Conservation (phyloP, 2,888 invertebrate species). For the Protodeltote pygarga region DNA sequence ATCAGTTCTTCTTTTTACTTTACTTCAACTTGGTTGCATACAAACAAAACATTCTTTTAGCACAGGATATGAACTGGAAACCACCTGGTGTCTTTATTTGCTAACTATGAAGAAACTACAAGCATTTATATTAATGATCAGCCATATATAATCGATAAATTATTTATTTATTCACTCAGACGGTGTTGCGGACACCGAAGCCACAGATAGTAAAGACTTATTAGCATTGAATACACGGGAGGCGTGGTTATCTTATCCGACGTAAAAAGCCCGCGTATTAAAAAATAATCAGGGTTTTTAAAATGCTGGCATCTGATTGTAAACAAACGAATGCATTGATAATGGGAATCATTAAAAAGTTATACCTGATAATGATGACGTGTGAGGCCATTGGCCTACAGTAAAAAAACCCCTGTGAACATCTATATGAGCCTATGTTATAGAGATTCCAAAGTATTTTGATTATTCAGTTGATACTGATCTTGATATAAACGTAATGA, state of each 20-base stretch:
- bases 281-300: conserved; percentile 16
- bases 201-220: conserved; percentile 21
- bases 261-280: conserved; percentile 14
- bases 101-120: conserved; percentile 9
- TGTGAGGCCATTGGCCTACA: conserved; percentile 5
- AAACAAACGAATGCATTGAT: conserved; percentile 11
- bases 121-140: conserved; percentile 16
- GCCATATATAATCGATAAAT: conserved; percentile 18
- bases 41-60: conserved; percentile 17
- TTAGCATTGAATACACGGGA: conserved; percentile 37
- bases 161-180: conserved; percentile 41
- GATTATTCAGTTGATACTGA: no score
- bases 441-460: not conserved
- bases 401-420: not conserved
- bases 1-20: conserved; percentile 29
- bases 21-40: conserved; percentile 15
- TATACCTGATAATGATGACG: not conserved
- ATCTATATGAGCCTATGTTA: not conserved
- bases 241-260: conserved; percentile 17
- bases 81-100: conserved; percentile 31
- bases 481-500: no score
- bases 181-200: conserved; percentile 20
- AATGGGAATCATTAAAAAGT: conserved; percentile 17
- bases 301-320: not conserved
- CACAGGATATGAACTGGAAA: conserved; percentile 12